These are phyloP conservation scores for Leiothrix lutea DNA, from an alignment of 2,113 vertebrate genomes.

Conservation along the genomic window DNA sequence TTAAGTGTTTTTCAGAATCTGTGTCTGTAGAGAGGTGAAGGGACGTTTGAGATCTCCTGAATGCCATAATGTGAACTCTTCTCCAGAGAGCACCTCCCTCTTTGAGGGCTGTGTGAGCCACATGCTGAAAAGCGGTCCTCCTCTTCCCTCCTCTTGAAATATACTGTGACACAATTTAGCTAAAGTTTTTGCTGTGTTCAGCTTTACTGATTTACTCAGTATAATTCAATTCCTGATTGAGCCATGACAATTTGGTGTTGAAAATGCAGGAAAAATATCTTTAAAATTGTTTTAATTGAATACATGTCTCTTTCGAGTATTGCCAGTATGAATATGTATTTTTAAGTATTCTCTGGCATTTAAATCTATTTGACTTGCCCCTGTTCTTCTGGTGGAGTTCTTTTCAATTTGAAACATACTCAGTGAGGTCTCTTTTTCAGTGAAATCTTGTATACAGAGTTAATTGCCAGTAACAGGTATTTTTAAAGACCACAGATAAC, in stretches of 20 bases:
- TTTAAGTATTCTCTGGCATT: not conserved
- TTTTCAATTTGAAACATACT: not conserved
- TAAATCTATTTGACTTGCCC: not conserved
- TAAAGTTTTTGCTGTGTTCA: not conserved
- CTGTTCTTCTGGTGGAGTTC: not conserved
- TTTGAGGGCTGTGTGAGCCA: not conserved
- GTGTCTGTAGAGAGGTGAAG: not conserved
- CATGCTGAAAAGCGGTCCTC: not conserved
- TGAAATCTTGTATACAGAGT: not conserved
- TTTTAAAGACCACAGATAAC: not conserved
- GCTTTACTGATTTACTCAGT: not conserved
- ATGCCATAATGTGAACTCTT: not conserved
- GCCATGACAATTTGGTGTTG: not conserved
- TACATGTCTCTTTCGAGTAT: fast-evolving
- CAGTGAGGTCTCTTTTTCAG: not conserved
- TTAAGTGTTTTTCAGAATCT: not conserved
- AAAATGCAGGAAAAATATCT: not conserved
- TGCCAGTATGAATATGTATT: not conserved
- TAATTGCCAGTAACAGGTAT: not conserved
- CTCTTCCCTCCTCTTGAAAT: not conserved
- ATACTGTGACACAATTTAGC: not conserved
- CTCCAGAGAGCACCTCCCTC: not conserved
- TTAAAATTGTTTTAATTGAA: not conserved
- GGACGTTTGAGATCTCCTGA: not conserved
- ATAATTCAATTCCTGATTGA: not conserved